Evolutionary conservation across 2,888 invertebrate genomes (phyloP).

Genomic region (Protula sp.): DNA sequence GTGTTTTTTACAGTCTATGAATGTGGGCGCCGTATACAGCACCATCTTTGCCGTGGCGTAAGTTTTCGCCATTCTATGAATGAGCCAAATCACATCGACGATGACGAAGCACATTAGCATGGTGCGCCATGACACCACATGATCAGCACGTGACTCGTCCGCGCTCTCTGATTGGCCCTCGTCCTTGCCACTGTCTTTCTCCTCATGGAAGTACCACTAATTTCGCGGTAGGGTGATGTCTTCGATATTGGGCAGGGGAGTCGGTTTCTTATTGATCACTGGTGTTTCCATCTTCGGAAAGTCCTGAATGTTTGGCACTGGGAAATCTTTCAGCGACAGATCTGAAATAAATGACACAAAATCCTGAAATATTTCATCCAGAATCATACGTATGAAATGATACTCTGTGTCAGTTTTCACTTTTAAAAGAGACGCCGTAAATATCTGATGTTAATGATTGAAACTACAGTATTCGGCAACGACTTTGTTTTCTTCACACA

Average conservation of each 20-base stretch:
- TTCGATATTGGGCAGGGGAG: conserved; percentile 15
- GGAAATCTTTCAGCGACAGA: conserved; percentile 26
- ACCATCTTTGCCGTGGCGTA: conserved; percentile 41
- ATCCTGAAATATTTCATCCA: no score
- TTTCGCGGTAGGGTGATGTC: conserved; percentile 26
- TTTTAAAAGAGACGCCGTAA: no score
- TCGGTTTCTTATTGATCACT: conserved; percentile 14
- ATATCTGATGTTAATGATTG: no score
- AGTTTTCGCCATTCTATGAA: conserved; percentile 46
- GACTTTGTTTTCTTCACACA: no score
- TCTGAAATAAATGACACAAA: conserved; percentile 16
- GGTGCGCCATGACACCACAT: conserved; percentile 20
- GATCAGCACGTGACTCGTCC: conserved; percentile 5
- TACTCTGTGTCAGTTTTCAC: no score
- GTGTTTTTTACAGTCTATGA: conserved; percentile 41
- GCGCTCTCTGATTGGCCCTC: not conserved
- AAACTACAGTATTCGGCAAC: no score
- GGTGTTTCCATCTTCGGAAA: conserved; percentile 24
- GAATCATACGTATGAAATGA: no score
- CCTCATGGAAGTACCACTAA: conserved; percentile 20
- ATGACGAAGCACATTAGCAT: conserved; percentile 33
- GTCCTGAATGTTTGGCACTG: conserved; percentile 25
- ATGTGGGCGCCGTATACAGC: conserved; percentile 46
- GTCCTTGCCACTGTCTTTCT: not conserved
- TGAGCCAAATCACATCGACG: conserved; percentile 44